These are phyloP conservation scores for Papilio polytes DNA, from an alignment of 1,140 invertebrate genomes.

Conservation along the genomic window DNA sequence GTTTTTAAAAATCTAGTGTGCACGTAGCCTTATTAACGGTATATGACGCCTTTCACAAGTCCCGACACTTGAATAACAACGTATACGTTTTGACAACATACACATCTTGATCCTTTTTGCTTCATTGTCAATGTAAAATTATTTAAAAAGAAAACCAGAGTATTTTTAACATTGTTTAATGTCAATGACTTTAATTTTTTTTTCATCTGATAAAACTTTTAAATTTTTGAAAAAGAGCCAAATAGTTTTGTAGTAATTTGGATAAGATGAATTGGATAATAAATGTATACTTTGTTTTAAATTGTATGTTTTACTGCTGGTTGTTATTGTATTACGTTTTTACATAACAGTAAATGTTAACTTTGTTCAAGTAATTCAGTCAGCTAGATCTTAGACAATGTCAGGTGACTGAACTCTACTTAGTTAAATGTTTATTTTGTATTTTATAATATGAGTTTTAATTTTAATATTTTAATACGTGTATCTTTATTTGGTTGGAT, in stretches of 20 bases:
- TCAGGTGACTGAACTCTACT: slow-evolving; percentile 62
- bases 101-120: slow-evolving; percentile 45
- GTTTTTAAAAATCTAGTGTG: slow-evolving; percentile 45
- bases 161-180: neutral
- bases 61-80: slow-evolving; percentile 64
- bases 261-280: neutral
- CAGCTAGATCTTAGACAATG: slow-evolving; percentile 65
- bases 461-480: neutral
- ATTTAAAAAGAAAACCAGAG: slow-evolving; percentile 35
- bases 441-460: neutral
- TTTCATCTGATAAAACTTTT: neutral
- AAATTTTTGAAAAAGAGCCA: slow-evolving; percentile 17
- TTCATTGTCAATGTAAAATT: slow-evolving; percentile 33
- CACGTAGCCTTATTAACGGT: slow-evolving; percentile 67
- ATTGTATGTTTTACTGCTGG: neutral
- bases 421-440: slow-evolving; percentile 3
- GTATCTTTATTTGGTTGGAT: too few species aligned
- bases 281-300: neutral
- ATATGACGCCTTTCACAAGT: slow-evolving; percentile 59
- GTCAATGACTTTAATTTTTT: neutral
- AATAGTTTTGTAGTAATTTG: neutral
- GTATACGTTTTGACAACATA: slow-evolving; percentile 59
- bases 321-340: neutral
- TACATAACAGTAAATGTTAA: slow-evolving; percentile 48
- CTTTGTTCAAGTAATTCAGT: slow-evolving; percentile 60